Evolutionary conservation across 2,888 invertebrate genomes (phyloP), one percentile per base, ranked within the genome.

Genomic region (Agonum fuliginosum): DNA sequence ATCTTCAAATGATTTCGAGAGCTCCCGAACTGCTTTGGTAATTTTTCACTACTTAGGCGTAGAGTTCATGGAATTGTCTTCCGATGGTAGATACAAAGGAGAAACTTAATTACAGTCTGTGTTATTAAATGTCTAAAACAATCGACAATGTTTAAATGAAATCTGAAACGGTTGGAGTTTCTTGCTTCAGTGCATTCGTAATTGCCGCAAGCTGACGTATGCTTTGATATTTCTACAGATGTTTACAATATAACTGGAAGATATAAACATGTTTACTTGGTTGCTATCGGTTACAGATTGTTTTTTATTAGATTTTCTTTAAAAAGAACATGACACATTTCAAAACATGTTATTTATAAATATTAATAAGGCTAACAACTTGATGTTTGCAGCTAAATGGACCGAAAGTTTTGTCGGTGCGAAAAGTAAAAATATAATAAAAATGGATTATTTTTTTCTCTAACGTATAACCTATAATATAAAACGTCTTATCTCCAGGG

Each of bases 111-210:
- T 74, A 17, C 62, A 74, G 48, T 48, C 34, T 75, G 48, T 65
- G 14, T 75, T 75, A 43, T 48, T 75, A 48, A 27, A 8, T 70
- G 70, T 70, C 46, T n/a, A 6, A 24, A 58, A 73, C 75, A 75
- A 75, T 48, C 67, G 51, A 30, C 75, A 67, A 75, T 75, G 12
- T 73, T 62, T 37, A 41, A 75, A 46, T 70, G 46, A 46, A 43
- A 70, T n/a, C 24, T 70, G 46, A 46, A 43, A 70, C 19, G 46
- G 17, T 43, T 70, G 27, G 17, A 67, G 67, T 41, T 67, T 6
- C 24, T n/a, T 41, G 20, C 67, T 48, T 67, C 27, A 20, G 19
- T 41, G 67, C 37, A 67, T 5, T 30, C 58, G 41, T 37, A 27
- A 46, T 70, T 70, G 46, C 70, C 27, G 46, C 12, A 2, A 24